These are phyloP conservation scores for Eupithecia subfuscata DNA, from an alignment of 2,888 invertebrate species.

Conservation along the genomic window DNA sequence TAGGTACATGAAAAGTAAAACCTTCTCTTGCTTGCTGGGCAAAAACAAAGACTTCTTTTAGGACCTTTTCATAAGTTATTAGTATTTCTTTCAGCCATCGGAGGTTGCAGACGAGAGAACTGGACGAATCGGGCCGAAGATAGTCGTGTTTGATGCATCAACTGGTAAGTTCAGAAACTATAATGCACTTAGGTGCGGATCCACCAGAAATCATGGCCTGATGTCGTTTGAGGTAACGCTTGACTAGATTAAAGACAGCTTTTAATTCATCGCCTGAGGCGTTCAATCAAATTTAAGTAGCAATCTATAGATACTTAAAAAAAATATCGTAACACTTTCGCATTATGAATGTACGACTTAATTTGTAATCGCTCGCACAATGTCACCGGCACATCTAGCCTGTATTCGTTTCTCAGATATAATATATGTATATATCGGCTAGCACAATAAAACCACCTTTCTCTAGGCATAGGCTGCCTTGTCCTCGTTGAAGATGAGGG, in stretches of 20 bases:
- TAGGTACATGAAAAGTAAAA: not conserved
- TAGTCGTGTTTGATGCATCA: constrained; percentile 78
- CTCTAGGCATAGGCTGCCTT: constrained; percentile 83
- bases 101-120: constrained; percentile 65
- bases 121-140: constrained; percentile 74
- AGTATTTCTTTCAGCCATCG: constrained; percentile 50
- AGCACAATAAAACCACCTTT: not conserved
- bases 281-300: too few species aligned
- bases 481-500: constrained; percentile 87
- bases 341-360: not conserved
- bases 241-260: not conserved
- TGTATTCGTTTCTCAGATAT: too few species aligned
- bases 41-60: not conserved
- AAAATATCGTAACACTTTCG: too few species aligned
- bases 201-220: not conserved
- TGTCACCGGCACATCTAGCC: not conserved
- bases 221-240: not conserved
- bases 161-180: constrained; percentile 58
- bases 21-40: not conserved
- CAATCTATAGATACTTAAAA: not conserved
- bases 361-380: too few species aligned
- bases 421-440: too few species aligned
- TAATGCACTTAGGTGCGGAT: not conserved
- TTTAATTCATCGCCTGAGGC: not conserved
- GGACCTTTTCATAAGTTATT: not conserved